These are phyloP conservation scores for Alexandromys fortis DNA, from an alignment of 2,113 vertebrate genomes.

Conservation along the genomic window DNA sequence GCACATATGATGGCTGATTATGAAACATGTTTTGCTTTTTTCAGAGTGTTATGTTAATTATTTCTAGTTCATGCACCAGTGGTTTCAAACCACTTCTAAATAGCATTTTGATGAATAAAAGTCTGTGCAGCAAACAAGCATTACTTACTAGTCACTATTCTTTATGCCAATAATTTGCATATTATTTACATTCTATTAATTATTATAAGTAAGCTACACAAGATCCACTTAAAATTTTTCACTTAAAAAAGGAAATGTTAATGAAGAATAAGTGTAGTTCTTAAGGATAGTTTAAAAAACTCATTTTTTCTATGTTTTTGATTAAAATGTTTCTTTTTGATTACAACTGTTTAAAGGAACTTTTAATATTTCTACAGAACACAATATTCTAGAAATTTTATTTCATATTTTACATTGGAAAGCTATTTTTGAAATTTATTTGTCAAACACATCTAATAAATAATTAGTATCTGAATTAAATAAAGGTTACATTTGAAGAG, in stretches of 20 bases:
- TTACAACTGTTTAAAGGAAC: not conserved
- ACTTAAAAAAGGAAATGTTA: too few species aligned
- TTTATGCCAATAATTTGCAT: not conserved
- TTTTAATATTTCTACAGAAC: not conserved
- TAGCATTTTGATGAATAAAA: not conserved
- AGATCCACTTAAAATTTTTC: not conserved
- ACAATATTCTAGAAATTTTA: not conserved
- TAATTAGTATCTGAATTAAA: not conserved
- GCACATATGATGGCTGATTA: not conserved
- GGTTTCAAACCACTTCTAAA: too few species aligned
- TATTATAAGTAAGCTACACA: not conserved
- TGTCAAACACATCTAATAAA: not conserved
- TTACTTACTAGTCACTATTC: not conserved
- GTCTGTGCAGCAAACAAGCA: not conserved
- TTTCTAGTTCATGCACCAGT: not conserved
- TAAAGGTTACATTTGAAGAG: not conserved
- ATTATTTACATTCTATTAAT: not conserved
- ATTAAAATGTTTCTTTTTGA: not conserved
- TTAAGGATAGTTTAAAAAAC: not conserved
- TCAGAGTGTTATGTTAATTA: not conserved
- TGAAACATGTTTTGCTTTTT: not conserved
- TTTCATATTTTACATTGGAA: not conserved
- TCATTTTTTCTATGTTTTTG: not conserved
- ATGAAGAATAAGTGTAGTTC: too few species aligned
- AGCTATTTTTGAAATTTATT: conserved; percentile 25